Base-by-base conservation (phyloP, 2,888 invertebrate genomes). In the Drepanosiphum platanoidis region DNA sequence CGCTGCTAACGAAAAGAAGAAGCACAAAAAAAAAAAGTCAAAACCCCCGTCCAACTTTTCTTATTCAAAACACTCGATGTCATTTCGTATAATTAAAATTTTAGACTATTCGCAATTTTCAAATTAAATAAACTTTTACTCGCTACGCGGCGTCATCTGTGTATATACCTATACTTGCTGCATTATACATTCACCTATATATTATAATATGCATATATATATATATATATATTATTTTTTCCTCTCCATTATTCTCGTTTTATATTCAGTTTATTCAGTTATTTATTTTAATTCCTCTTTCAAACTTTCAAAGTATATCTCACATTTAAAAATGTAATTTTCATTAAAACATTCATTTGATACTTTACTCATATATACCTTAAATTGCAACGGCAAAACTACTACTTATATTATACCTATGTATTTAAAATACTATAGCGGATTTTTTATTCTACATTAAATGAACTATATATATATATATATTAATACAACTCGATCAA, bases 111-210 rank as follows among this genome's bases (percentile, higher is more conserved):
- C 11, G 11, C 27, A 36, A 39, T 27, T 3, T 30, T 77, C n/a
- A n/a, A 77, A 39, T 77, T 36, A 30, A 30, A 39, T 64, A 61
- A 39, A 64, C 61, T 77, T 77, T 77, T 77, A 18, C 30, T 39
- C 34, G 1, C 39, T 18, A 52, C 27, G 27, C 61, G 9, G n/a
- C 15, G 15, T 52, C 46, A 18, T 46, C 52, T 5, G 4, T 5
- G 52, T 52, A 52, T 22, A 4, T 42, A 5, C 18, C 46, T 22
- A 27, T 52, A n/a, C 75, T n/a, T n/a, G n/a, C n/a, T n/a, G n/a
- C n/a, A n/a, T n/a, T n/a, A n/a, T n/a, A n/a, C n/a, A n/a, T n/a
- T n/a, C n/a, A n/a, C n/a, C n/a, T n/a, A n/a, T n/a, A 36, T 36
- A 58, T 27, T 61, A 36, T 36, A 58, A 5, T n/a, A 7, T 39